Evolutionary conservation across 2,888 invertebrate species (phyloP).

Genomic region (Phorcus lineatus): DNA sequence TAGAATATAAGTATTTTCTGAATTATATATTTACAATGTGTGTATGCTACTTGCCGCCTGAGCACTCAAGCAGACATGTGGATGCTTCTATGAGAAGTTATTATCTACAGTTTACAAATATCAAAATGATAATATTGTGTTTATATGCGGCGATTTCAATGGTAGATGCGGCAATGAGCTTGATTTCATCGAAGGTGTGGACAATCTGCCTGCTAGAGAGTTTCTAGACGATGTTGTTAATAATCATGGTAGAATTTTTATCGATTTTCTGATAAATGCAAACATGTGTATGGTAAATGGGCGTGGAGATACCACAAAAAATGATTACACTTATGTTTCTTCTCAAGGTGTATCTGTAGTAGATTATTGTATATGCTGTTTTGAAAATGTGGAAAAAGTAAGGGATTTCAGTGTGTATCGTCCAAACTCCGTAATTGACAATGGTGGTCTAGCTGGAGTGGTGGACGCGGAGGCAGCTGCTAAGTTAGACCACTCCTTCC

Average conservation of each 20-base stretch:
- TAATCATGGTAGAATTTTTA: background rate
- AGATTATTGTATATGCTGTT: background rate
- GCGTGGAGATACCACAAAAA: background rate
- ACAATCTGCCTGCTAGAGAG: background rate
- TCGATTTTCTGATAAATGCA: no score
- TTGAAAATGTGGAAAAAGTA: background rate
- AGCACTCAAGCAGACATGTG: background rate
- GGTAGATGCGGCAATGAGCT: background rate
- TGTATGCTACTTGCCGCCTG: background rate
- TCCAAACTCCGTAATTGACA: background rate
- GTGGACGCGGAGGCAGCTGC: background rate
- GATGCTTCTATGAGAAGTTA: background rate
- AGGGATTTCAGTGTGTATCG: background rate
- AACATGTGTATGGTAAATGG: background rate
- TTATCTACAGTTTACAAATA: background rate
- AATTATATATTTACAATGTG: background rate
- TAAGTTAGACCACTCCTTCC: background rate
- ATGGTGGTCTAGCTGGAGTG: background rate
- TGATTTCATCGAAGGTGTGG: background rate
- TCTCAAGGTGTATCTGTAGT: background rate
- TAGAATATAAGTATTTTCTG: background rate
- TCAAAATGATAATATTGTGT: background rate
- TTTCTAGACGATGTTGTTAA: background rate
- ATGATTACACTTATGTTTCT: constrained; percentile 1
- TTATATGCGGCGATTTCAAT: background rate